Conservation (phyloP, 2,888 invertebrate species). For the Chromoteleia sp. region DNA sequence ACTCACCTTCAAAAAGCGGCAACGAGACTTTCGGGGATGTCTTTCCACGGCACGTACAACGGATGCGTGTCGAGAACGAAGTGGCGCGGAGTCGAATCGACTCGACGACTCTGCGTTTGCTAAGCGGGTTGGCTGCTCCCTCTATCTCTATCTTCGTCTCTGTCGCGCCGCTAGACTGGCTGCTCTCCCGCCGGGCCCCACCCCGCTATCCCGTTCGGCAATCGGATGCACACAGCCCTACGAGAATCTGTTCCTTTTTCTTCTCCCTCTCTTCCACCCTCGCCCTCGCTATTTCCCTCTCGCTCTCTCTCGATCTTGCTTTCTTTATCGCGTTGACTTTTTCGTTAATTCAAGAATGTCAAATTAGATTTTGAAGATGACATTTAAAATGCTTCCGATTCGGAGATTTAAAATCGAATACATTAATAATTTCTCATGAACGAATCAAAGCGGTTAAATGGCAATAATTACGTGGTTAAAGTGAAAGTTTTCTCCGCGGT, state of each 20-base stretch:
- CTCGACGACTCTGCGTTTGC: conserved; percentile 53
- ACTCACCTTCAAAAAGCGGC: conserved; percentile 46
- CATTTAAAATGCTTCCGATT: conserved; percentile 25
- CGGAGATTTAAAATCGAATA: too few species aligned
- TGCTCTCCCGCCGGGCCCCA: conserved; percentile 24
- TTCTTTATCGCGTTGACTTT: neutral
- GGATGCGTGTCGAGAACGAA: conserved; percentile 66
- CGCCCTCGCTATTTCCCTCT: too few species aligned
- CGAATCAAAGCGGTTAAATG: too few species aligned
- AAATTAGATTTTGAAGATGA: conserved; percentile 2
- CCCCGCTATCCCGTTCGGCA: conserved; percentile 8
- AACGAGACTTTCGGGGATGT: conserved; percentile 47
- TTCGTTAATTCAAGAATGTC: neutral
- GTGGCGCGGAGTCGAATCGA: conserved; percentile 66
- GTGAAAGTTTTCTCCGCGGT: too few species aligned
- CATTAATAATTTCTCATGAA: too few species aligned
- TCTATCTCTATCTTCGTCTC: conserved; percentile 32
- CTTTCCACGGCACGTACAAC: conserved; percentile 55
- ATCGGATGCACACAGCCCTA: conserved; percentile 22
- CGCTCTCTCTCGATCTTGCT: too few species aligned
- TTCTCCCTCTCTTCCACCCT: neutral
- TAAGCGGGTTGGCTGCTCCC: conserved; percentile 59
- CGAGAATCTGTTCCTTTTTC: conserved; percentile 3
- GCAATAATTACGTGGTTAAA: too few species aligned
- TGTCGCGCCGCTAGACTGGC: conserved; percentile 48